Evolutionary conservation across 2,888 invertebrate genomes (phyloP), one percentile per base, ranked within the genome.

Genomic region (Trimorus sp.): DNA sequence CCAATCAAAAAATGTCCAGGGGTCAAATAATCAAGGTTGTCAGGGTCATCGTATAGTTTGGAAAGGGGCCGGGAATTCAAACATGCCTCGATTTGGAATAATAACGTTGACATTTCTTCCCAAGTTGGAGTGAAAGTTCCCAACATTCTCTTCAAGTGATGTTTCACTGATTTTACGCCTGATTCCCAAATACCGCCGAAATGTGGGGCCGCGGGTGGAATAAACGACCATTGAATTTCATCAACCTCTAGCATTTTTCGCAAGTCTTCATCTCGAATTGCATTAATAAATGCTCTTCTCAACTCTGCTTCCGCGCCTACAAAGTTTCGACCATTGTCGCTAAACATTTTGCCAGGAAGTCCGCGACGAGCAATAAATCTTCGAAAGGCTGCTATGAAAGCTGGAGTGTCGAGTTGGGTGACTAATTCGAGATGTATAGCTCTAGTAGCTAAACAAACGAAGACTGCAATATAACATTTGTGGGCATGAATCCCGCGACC

Each of bases 1-100:
- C 51, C 51, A 36, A 26, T 11, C 54, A 54, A 16, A 54, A 54
- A 54, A 54, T 54, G 51, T 1, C 51, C 51, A 2, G 45, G 45
- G 6, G 45, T 45, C 2, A 45, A 6, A 14, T 7, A 11, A 7
- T 26, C 26, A 26, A 26, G 4, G 26, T 26, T 26, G 1, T 26
- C 26, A 26, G 26, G 26, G 26, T 26, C 26, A 26, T 26, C 26
- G 4, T 26, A 26, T 26, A 26, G 4, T 3, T 1, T 26, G 2
- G 26, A 26, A 2, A 51, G 4, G n/a, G 51, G 51, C 6, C 51
- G 12, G 1, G 51, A 51, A 51, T 51, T 51, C 1, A 51, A 14
- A 14, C 51, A 51, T 1, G 51, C 51, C 6, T 51, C 51, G 1
- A 51, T 51, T 9, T 14, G 12, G 11, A 5, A 51, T 14, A 51